Conservation (phyloP, 2,888 invertebrate species). For the Tiliacea aurago region DNA sequence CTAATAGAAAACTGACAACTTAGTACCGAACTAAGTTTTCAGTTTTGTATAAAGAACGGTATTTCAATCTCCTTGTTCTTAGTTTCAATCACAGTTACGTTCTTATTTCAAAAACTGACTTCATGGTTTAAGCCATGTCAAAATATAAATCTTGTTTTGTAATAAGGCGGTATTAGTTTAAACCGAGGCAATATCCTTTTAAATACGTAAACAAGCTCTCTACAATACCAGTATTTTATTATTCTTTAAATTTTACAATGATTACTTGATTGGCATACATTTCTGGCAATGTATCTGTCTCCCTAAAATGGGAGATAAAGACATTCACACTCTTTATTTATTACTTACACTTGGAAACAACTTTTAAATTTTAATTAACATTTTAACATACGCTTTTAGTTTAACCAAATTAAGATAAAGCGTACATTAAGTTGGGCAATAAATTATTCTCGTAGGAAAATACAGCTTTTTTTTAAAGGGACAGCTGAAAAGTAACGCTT, state of each 20-base stretch:
- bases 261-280: conserved; percentile 50
- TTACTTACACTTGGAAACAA: conserved; percentile 60
- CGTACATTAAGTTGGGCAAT: conserved; percentile 45
- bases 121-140: no score
- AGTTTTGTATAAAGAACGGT: no score
- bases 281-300: conserved; percentile 46
- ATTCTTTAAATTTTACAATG: conserved; percentile 29
- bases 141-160: no score
- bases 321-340: conserved; percentile 68
- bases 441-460: conserved; percentile 48
- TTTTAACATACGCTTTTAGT: conserved; percentile 49
- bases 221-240: neutral
- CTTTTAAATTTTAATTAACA: conserved; percentile 67
- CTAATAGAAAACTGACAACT: no score
- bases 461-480: conserved; percentile 20
- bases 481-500: conserved; percentile 11
- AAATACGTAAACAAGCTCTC: neutral
- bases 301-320: conserved; percentile 64
- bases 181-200: conserved; percentile 7
- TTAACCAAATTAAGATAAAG: conserved; percentile 61
- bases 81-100: no score
- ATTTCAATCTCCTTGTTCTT: no score
- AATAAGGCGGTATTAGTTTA: no score
- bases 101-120: no score
- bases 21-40: no score